Percentiles rank a stretch among this genome's conserved stretches.
Conservation (phyloP, 1,140 invertebrate genomes). For the Fopius arisanus region DNA sequence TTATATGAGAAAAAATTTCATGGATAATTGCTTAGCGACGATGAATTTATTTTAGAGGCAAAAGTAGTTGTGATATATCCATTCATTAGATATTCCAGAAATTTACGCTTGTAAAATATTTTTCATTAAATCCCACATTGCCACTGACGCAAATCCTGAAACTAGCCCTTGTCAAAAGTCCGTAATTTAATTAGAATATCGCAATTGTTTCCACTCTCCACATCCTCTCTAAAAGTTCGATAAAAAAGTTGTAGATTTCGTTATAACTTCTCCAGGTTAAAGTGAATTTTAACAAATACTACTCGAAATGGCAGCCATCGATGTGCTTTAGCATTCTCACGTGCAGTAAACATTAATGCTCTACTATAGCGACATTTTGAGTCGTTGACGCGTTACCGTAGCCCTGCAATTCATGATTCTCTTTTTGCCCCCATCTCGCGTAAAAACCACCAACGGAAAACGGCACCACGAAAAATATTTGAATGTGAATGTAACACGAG, state of each 20-base stretch:
- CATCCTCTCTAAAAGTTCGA: background rate
- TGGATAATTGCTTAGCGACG: too few species aligned
- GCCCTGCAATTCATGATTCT: background rate
- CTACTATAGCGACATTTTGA: conserved; percentile 14
- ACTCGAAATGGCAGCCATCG: background rate
- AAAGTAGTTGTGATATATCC: too few species aligned
- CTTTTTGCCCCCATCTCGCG: background rate
- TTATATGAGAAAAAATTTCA: too few species aligned
- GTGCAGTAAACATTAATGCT: background rate
- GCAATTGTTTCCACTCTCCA: background rate
- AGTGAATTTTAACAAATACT: conserved; percentile 43
- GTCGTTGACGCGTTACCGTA: conserved; percentile 39
- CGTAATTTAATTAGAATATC: too few species aligned
- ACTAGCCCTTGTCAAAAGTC: too few species aligned
- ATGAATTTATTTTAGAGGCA: too few species aligned
- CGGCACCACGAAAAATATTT: conserved; percentile 56
- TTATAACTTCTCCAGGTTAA: conserved; percentile 34
- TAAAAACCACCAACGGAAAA: conserved; percentile 26
- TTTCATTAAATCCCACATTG: too few species aligned
- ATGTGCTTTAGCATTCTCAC: background rate
- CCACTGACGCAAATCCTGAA: too few species aligned
- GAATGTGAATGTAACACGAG: conserved; percentile 56
- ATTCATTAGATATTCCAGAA: too few species aligned
- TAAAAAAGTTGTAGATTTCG: background rate
- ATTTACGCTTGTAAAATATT: too few species aligned